phyloP scores from a whole-genome alignment of 2,797 vertebrate genomes.

The Columba guinea region DNA sequence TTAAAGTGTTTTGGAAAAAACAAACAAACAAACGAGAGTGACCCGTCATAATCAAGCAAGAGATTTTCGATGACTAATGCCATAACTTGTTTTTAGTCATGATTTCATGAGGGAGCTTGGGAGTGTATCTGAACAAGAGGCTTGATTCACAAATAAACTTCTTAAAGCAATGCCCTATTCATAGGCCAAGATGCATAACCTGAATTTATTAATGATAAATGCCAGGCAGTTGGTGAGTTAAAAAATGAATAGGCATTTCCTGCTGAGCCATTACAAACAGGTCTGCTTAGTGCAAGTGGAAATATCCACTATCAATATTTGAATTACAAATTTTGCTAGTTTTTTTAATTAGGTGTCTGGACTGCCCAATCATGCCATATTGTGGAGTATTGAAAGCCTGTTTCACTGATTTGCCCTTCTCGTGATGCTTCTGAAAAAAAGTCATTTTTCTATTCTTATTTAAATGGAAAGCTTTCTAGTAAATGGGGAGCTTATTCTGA shows the following conservation, averaged over 20 bases:
- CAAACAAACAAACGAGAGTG: background rate
- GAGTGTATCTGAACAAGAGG: background rate
- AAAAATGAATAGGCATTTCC: background rate
- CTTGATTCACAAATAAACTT: slow-evolving; percentile 21
- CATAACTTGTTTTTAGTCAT: background rate
- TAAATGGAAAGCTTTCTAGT: background rate
- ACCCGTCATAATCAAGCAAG: background rate
- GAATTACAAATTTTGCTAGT: background rate
- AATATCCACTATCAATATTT: background rate
- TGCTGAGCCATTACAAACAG: background rate
- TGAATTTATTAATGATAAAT: background rate
- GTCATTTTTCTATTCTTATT: background rate
- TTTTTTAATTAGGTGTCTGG: background rate
- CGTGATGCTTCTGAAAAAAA: background rate
- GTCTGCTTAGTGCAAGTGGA: background rate
- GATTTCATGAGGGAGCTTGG: background rate
- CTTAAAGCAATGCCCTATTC: background rate
- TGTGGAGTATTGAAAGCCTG: background rate
- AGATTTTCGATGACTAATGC: background rate
- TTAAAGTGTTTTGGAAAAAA: background rate
- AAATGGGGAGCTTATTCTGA: background rate
- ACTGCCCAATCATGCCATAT: background rate
- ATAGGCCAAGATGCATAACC: background rate
- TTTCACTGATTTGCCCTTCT: background rate
- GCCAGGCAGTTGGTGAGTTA: background rate